These are phyloP conservation scores for Potorous gilbertii DNA, from an alignment of 2,797 vertebrate species.

Conservation along the genomic window DNA sequence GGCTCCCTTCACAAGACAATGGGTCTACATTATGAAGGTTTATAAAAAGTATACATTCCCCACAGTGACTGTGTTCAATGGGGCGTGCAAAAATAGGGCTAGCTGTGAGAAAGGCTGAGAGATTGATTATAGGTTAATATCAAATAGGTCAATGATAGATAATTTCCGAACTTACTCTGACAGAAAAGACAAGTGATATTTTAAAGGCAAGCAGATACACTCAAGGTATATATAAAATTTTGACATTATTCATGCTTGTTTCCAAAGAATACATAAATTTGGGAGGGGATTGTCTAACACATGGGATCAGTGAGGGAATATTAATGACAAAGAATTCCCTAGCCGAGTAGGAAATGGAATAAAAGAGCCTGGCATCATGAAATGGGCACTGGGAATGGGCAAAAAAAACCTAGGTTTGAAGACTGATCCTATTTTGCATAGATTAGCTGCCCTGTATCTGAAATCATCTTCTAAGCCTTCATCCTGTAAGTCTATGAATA, in stretches of 20 bases:
- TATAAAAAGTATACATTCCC: constrained; percentile 1
- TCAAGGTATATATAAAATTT: constrained; percentile 59
- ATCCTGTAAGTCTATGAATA: neutral
- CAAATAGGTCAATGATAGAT: constrained; percentile 63
- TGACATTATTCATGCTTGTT: constrained; percentile 54
- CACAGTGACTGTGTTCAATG: constrained; percentile 2
- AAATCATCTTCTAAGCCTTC: neutral
- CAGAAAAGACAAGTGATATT: constrained; percentile 60
- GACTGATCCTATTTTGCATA: neutral
- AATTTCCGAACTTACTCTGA: constrained; percentile 64
- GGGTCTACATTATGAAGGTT: neutral
- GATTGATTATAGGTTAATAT: constrained; percentile 63
- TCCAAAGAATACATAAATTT: constrained; percentile 68
- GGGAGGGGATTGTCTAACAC: constrained; percentile 37
- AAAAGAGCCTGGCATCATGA: neutral
- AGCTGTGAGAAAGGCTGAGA: constrained; percentile 12
- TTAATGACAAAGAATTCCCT: constrained; percentile 29
- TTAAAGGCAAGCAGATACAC: constrained; percentile 41
- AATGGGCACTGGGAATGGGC: neutral
- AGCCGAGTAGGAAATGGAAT: constrained; percentile 16
- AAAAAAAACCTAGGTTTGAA: neutral
- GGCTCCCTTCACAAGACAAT: neutral
- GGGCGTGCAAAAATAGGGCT: constrained; percentile 20
- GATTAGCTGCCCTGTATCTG: neutral
- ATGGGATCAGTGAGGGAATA: constrained; percentile 21